Base-by-base conservation (phyloP, 2,797 vertebrate genomes). In the Brachyalestes nurse region DNA sequence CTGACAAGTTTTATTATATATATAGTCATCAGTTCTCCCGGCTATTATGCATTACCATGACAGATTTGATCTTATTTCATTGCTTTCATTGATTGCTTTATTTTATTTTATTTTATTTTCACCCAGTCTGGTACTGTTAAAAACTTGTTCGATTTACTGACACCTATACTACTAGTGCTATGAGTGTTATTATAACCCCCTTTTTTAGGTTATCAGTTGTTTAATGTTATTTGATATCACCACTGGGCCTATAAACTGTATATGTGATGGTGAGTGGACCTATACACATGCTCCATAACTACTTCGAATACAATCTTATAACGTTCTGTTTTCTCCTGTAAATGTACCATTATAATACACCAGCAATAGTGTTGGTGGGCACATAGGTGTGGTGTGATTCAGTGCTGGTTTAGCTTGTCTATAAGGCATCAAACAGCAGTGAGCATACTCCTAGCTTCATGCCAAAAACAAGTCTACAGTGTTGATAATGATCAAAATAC, bases 401-500 rank as follows among this genome's bases (percentile, higher is more conserved):
- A n/a, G 58, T 67, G 25, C 23, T 45, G 55, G 53, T 28, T 75
- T 42, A 70, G 23, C 2, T 34, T 40, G 34, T 61, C n/a, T 42
- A 61, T 80, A 53, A 55, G 28, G 55, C 5, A 34, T 73, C n/a
- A 6, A 6, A 45, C 9, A 45, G 21, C 19, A 58, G 34, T 8
- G 13, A 81, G 2, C 21, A 51, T 71, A 61, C 23, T 69, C 38
- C 28, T 55, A 53, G 25, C n/a, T 53, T 75, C 4, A 12, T 1
- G 45, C 21, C 64, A 75, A 81, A 75, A 75, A 75, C 28, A 17
- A 75, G 47, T 34, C 23, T 67, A 38, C 53, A 5, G 14, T 70
- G 14, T 38, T 49, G 66, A 53, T 81, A 2, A 45, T 14, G 17
- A 69, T 40, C 21, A 75, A 61, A 70, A 81, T n/a, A 25, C 0